Base-by-base conservation (phyloP, 2,113 vertebrate species). In the Sphyrna mokarran region DNA sequence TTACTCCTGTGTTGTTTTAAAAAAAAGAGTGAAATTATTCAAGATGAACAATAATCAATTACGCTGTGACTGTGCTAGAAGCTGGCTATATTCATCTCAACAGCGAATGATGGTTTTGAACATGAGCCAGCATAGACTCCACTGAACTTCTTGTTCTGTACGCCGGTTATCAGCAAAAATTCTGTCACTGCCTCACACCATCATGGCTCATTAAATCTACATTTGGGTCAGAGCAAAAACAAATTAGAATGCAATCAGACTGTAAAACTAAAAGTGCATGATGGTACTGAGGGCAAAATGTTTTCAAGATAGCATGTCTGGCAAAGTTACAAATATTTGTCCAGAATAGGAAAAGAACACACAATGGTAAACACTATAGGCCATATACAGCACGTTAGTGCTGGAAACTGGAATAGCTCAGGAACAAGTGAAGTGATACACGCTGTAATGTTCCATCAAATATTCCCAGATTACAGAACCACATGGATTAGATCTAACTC, bases 21-120 rank as follows among this genome's bases (percentile, higher is more conserved):
- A 93, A 93, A 54, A 91, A 91, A 90, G 7, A 10, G 58, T 91
- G 29, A 91, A 37, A 66, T 93, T 93, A 93, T 37, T 66, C 89
- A 90, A 90, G 13, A 90, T 90, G 33, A 90, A 90, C 54, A 61
- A 90, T 6, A 61, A 14, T 63, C 26, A 33, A 61, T 90, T 90
- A n/a, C 3, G 37, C 89, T 66, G 61, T 37, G 13, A 63, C 58
- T 20, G 4, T 76, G 58, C 87, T n/a, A n/a, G 29, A 16, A 91
- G 61, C 33, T 63, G 54, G 61, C 54, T 26, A 91, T 91, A 37
- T 93, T 68, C 61, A 37, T 40, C 20, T 23, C 33, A 66, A 3
- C n/a, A 66, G 6, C 2, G 5, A 66, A 22, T 93, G 33, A 18
- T 66, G 20, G 89, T 93, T 90, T 48, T 90, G 87, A 90, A 61